These are phyloP conservation scores for Semaprochilodus insignis DNA, from an alignment of 2,797 vertebrate species.

Conservation along the genomic window DNA sequence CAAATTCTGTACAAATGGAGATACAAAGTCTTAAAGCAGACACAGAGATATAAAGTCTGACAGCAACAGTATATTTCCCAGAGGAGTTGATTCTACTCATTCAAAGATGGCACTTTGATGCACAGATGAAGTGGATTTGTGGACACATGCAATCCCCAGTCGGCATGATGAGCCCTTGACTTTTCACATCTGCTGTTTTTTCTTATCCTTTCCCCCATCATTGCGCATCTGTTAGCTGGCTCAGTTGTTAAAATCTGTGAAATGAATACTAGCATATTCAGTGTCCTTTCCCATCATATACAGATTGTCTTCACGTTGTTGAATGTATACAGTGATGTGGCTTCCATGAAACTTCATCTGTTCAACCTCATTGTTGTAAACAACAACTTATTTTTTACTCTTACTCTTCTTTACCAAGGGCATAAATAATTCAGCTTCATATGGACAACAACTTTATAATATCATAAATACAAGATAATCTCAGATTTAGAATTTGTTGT, in stretches of 20 bases:
- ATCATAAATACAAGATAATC: neutral
- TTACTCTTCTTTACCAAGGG: too few relatives aligned
- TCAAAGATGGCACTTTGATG: neutral
- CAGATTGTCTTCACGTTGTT: neutral
- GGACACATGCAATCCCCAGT: slow-evolving; percentile 24
- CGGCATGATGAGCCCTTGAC: slow-evolving; percentile 1
- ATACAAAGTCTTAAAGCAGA: too few relatives aligned
- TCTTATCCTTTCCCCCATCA: too few relatives aligned
- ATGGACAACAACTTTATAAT: neutral
- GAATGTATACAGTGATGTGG: neutral
- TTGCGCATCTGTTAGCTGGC: neutral
- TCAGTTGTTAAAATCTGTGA: neutral
- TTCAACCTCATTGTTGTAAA: too few relatives aligned
- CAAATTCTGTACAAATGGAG: too few relatives aligned
- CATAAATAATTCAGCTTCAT: too few relatives aligned
- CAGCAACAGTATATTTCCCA: neutral
- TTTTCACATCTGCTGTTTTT: slow-evolving; percentile 26
- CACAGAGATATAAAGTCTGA: too few relatives aligned
- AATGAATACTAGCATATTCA: neutral
- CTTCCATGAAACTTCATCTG: neutral
- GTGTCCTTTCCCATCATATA: neutral
- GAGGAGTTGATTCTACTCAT: neutral
- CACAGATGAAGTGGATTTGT: neutral
- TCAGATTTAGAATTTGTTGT: neutral
- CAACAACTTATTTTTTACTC: too few relatives aligned